These are phyloP conservation scores for Paradisaea rubra DNA, from an alignment of 2,113 vertebrate species.

Conservation along the genomic window DNA sequence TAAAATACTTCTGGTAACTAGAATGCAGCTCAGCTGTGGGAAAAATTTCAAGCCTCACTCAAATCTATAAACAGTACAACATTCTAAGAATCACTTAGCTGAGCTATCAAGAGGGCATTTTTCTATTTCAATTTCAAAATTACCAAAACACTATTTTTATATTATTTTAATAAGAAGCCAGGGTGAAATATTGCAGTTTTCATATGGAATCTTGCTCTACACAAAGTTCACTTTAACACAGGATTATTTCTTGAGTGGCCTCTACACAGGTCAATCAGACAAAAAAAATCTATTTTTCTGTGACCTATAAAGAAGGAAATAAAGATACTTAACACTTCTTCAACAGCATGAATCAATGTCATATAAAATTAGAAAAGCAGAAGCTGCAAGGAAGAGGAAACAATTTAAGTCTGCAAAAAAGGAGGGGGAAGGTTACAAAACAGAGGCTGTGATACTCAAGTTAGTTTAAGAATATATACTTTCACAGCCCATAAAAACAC, in stretches of 20 bases:
- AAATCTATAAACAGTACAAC: constrained; percentile 47
- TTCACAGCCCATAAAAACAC: neutral
- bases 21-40: constrained; percentile 69
- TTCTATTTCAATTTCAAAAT: constrained; percentile 37
- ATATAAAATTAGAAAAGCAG: neutral
- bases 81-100: constrained; percentile 28
- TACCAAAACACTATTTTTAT: neutral
- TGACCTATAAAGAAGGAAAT: neutral
- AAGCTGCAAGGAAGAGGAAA: neutral
- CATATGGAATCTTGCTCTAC: neutral
- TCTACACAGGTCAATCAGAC: neutral
- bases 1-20: constrained; percentile 78
- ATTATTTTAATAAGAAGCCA: constrained; percentile 22
- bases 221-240: constrained; percentile 32
- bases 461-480: neutral
- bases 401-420: neutral
- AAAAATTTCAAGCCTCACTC: constrained; percentile 36
- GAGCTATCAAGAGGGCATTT: neutral
- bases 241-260: neutral
- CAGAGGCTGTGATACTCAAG: neutral
- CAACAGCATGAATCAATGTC: neutral
- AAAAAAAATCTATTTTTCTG: neutral
- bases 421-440: neutral
- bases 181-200: neutral
- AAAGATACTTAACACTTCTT: constrained; percentile 5